Conservation (phyloP, 2,113 vertebrate species). For the Heterochromis multidens region DNA sequence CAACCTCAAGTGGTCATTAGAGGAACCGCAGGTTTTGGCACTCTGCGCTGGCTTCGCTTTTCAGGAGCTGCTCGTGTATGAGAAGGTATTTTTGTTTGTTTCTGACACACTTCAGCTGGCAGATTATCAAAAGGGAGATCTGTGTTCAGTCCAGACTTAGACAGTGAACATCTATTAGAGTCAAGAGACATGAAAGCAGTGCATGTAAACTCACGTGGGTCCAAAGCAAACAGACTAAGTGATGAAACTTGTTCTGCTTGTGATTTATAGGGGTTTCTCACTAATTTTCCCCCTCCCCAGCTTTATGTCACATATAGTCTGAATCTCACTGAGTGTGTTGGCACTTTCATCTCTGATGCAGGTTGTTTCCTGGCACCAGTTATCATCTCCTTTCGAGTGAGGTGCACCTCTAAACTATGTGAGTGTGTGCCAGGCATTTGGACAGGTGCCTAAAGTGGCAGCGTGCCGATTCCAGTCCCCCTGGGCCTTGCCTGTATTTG, state of each 20-base stretch:
- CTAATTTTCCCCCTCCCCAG: background rate
- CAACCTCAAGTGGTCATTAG: background rate
- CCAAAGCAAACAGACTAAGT: background rate
- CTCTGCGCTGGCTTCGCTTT: background rate
- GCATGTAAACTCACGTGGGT: background rate
- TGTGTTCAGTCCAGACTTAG: background rate
- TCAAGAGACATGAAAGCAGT: background rate
- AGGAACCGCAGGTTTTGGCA: background rate
- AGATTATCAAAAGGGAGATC: background rate
- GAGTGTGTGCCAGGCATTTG: constrained; percentile 53
- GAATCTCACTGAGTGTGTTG: constrained; percentile 12
- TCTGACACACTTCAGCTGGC: background rate
- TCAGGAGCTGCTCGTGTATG: background rate
- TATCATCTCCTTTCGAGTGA: constrained; percentile 21
- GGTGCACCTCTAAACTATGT: constrained; percentile 51
- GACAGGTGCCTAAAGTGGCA: constrained; percentile 60
- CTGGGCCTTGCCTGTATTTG: constrained; percentile 48
- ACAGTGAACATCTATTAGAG: background rate
- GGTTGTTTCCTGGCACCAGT: constrained; percentile 45
- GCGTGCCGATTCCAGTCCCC: constrained; percentile 29
- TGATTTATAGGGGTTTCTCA: background rate
- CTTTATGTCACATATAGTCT: constrained; percentile 17
- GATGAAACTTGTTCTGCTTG: background rate
- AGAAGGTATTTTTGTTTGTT: background rate
- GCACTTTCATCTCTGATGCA: constrained; percentile 17